Evolutionary conservation across 2,888 invertebrate species (phyloP).

Genomic region (Schizaphis graminum): DNA sequence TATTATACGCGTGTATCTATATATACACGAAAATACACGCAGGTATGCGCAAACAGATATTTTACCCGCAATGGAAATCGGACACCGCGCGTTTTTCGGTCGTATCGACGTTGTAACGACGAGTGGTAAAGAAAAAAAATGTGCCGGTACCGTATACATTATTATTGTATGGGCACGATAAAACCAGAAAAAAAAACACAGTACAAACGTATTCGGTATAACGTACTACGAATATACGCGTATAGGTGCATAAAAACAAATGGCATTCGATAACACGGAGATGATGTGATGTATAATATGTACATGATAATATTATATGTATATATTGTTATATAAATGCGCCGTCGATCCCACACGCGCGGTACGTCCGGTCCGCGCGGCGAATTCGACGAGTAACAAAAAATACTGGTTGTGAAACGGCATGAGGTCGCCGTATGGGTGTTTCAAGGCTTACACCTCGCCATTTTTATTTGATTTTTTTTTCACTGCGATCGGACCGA

Average conservation of each 20-base stretch:
- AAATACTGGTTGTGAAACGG: conserved; percentile 43
- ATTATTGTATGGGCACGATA: not conserved
- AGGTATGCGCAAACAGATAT: conserved; percentile 6
- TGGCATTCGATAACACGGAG: not conserved
- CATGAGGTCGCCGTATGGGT: conserved; percentile 40
- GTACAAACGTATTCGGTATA: not conserved
- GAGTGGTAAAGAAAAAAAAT: not conserved
- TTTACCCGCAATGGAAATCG: not conserved
- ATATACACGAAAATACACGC: not conserved
- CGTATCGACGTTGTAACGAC: not conserved
- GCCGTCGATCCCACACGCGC: conserved; percentile 33
- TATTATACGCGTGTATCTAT: not conserved
- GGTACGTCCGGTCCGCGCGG: conserved; percentile 12
- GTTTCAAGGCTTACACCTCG: conserved; percentile 58
- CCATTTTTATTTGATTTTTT: not conserved
- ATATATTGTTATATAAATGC: not conserved
- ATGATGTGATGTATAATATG: not conserved
- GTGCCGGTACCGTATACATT: not conserved
- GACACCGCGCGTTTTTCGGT: not conserved
- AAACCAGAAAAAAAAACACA: not conserved
- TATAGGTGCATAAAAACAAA: not conserved
- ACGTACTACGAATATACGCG: no score
- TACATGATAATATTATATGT: not conserved
- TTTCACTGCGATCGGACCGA: not conserved
- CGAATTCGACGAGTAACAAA: conserved; percentile 31